Conservation (phyloP, 2,888 invertebrate genomes). For the Xestia sexstrigata region DNA sequence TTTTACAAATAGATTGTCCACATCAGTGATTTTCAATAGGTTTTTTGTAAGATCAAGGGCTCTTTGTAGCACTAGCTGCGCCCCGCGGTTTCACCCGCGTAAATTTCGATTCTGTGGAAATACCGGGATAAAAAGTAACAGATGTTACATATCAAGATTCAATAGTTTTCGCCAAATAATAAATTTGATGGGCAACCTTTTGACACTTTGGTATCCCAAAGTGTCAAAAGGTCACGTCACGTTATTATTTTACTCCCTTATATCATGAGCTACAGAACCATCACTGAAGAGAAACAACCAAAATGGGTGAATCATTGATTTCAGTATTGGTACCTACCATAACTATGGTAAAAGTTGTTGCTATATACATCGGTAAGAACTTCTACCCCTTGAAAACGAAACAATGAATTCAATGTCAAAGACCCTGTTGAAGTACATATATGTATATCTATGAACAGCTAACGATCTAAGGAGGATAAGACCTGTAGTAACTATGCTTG, state of each 20-base stretch:
- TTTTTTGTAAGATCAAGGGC: slow-evolving; percentile 3
- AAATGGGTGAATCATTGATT: background rate
- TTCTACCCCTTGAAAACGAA: too few relatives aligned
- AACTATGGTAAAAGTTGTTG: too few relatives aligned
- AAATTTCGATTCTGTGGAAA: too few relatives aligned
- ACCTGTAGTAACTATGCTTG: slow-evolving; percentile 30
- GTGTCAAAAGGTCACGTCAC: too few relatives aligned
- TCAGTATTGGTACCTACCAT: background rate
- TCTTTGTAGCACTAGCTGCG: background rate
- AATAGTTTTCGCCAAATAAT: too few relatives aligned
- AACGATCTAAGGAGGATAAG: slow-evolving; percentile 39
- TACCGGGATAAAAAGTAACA: too few relatives aligned
- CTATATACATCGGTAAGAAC: too few relatives aligned
- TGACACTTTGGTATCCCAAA: too few relatives aligned
- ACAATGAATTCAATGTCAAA: background rate
- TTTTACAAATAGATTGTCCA: slow-evolving; percentile 12
- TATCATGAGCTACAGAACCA: background rate
- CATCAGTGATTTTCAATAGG: background rate
- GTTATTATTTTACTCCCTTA: background rate
- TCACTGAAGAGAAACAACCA: background rate
- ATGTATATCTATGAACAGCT: background rate
- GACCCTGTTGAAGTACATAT: slow-evolving; percentile 5
- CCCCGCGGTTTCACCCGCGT: too few relatives aligned
- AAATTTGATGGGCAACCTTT: too few relatives aligned
- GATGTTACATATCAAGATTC: too few relatives aligned